A percentile compares a stretch with the other conserved stretches of the same genome.
Evolutionary conservation across 1,140 invertebrate genomes (phyloP).

Genomic region (Vanessa tameamea): DNA sequence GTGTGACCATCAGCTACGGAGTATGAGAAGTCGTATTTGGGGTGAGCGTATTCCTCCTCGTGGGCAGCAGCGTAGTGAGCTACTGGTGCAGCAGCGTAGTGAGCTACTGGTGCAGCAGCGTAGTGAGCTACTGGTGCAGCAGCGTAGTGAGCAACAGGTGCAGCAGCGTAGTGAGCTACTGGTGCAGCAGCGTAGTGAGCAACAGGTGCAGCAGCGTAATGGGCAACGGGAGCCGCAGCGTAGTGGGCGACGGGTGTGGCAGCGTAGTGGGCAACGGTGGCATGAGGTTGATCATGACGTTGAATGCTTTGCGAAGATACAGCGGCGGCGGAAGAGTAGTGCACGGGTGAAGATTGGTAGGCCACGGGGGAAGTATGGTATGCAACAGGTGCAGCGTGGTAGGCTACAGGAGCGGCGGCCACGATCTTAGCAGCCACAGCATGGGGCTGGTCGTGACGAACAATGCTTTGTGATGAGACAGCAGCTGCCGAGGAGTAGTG

Average conservation of each 20-base stretch:
- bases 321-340: slow-evolving; percentile 33
- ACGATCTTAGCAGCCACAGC: slow-evolving; percentile 38
- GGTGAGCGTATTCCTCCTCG: slow-evolving; percentile 56
- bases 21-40: slow-evolving; percentile 78
- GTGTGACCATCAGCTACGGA: slow-evolving; percentile 78
- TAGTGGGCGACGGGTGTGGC: slow-evolving; percentile 52
- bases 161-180: slow-evolving; percentile 20
- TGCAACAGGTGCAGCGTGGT: slow-evolving; percentile 48
- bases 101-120: slow-evolving; percentile 49
- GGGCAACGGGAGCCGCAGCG: slow-evolving; percentile 49
- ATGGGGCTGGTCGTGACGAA: slow-evolving; percentile 40
- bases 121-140: slow-evolving; percentile 51
- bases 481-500: slow-evolving; percentile 44
- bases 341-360: neutral
- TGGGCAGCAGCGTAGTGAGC: slow-evolving; percentile 25
- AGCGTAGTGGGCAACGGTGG: slow-evolving; percentile 52
- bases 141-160: slow-evolving; percentile 51
- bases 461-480: slow-evolving; percentile 25
- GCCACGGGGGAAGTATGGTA: no score
- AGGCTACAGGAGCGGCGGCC: slow-evolving; percentile 29
- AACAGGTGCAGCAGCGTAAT: slow-evolving; percentile 51
- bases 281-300: slow-evolving; percentile 32
- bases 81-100: slow-evolving; percentile 51
- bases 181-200: slow-evolving; percentile 31
- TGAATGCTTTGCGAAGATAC: slow-evolving; percentile 49